Base-by-base conservation (phyloP, 2,888 invertebrate species). In the Colostygia pectinataria region DNA sequence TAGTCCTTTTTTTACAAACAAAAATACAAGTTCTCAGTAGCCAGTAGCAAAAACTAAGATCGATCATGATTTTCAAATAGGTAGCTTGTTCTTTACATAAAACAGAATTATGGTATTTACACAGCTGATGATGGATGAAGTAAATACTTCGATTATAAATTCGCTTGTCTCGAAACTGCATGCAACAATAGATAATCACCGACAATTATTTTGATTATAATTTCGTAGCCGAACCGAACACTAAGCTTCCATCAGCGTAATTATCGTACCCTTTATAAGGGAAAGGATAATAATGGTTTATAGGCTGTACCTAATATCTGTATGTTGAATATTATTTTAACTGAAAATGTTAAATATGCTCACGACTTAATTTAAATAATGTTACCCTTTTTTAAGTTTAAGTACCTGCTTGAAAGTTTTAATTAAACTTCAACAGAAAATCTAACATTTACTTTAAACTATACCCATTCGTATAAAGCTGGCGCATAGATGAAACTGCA, bases 221-320 rank as follows among this genome's bases (percentile, higher is more conserved):
- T 38, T 51, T 46, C 45, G 42, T 28, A 40, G 39, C 34, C 18
- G 36, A 43, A 43, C 47, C 32, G 14, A 43, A 47, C 50, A 41
- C 47, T 40, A 43, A 50, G 40, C 38, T 40, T 31, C 37, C 43
- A 55, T 51, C 55, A 48, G 18, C 41, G 44, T 53, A 51, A 53
- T 53, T 47, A 46, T 33, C 41, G 31, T 47, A 39, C 42, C 48
- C 36, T 48, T 52, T 49, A 32, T 47, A 47, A 44, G 44, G 29
- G 42, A 29, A 42, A 38, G 41, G 37, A 49, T 55, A 48, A 58
- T 51, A 6, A 6, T 6, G 42, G 34, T 43, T 37, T 24, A 7
- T 45, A 13, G 36, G 28, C 40, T 40, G 18, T 48, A 49, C 44
- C 47, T 40, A 48, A 43, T 41, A 27, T 44, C 31, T 29, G 41